Conservation (phyloP, 1,140 invertebrate species). For the Marisa cornuarietis region DNA sequence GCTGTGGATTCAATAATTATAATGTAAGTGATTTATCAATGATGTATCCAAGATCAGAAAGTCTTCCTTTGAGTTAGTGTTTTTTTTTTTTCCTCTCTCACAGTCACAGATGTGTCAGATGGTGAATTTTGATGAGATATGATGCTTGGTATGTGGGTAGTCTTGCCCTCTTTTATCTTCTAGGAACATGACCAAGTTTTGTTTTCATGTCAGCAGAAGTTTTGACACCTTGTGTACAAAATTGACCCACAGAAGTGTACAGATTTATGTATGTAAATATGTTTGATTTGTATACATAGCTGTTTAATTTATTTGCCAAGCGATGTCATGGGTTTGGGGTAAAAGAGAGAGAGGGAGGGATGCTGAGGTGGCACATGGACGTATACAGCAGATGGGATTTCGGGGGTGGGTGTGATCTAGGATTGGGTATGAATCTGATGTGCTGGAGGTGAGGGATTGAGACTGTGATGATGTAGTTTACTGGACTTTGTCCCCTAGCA, state of each 20-base stretch:
- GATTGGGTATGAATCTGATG: background rate
- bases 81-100: background rate
- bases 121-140: too few species aligned
- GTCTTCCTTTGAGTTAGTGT: constrained; percentile 16
- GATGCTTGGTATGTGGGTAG: background rate
- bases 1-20: constrained; percentile 14
- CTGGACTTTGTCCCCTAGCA: too few species aligned
- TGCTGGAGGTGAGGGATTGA: background rate
- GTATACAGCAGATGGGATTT: too few species aligned
- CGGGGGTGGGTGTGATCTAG: background rate
- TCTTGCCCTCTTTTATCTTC: constrained; percentile 2
- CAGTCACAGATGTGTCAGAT: too few species aligned
- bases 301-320: constrained; percentile 13
- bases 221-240: background rate
- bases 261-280: constrained; percentile 7
- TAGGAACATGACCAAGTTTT: constrained; percentile 16
- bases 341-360: background rate
- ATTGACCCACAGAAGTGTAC: background rate
- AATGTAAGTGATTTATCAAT: background rate
- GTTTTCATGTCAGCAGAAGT: constrained; percentile 3
- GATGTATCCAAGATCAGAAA: background rate
- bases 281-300: constrained; percentile 16
- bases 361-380: too few species aligned
- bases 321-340: background rate
- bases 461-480: constrained; percentile 11